Conservation (phyloP, 2,797 vertebrate species). For the Etheostoma nigrum region DNA sequence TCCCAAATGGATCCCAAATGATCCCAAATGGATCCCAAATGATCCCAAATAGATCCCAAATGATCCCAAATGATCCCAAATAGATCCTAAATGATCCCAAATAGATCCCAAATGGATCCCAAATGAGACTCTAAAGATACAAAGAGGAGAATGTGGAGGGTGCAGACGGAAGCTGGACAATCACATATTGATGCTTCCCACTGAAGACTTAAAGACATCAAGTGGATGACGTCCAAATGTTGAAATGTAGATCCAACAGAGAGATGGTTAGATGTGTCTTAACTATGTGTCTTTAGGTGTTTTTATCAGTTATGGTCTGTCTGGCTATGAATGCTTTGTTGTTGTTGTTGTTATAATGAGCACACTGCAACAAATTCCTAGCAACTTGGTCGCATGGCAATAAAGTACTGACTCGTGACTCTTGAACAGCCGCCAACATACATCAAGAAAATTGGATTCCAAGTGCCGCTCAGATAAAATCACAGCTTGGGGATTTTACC, state of each 20-base stretch:
- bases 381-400: too few relatives aligned
- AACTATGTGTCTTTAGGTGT: too few relatives aligned
- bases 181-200: not conserved
- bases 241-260: not conserved
- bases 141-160: not conserved
- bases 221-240: constrained; percentile 7
- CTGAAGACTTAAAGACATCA: not conserved
- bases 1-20: too few relatives aligned
- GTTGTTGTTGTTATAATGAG: too few relatives aligned
- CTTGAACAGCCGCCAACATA: not conserved
- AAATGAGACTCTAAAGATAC: not conserved
- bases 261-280: not conserved
- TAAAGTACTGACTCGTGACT: too few relatives aligned
- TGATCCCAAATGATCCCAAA: not conserved
- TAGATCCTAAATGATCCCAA: not conserved
- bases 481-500: not conserved
- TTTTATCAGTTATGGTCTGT: too few relatives aligned
- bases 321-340: too few relatives aligned
- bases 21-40: too few relatives aligned
- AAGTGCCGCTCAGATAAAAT: not conserved
- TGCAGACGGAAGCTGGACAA: not conserved
- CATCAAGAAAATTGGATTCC: not conserved
- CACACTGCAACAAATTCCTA: too few relatives aligned
- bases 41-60: too few relatives aligned
- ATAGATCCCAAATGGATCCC: not conserved